Evolutionary conservation across 2,888 invertebrate species (phyloP), one percentile per base, ranked within the genome.

Genomic region (Lasioglossum villosulum): DNA sequence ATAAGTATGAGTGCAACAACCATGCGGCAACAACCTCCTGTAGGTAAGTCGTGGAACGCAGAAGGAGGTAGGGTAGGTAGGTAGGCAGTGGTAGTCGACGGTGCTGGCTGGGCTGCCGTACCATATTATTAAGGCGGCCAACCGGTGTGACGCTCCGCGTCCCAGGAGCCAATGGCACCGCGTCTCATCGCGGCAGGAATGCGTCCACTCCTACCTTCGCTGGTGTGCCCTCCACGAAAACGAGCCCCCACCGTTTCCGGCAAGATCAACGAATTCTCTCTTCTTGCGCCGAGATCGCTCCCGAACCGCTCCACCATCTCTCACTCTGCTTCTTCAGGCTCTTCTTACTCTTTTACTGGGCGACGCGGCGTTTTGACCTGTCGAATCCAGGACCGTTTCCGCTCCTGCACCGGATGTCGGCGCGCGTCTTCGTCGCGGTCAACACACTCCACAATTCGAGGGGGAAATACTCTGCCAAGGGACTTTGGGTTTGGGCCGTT

Each of bases 51-150:
- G 86, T 80, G 89, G 86, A 86, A 88, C 89, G 87, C 77, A 84
- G 85, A 78, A 84, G 86, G 87, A 52, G 82, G 87, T 86, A 52
- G 82, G 87, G 87, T 72, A 86, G 88, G 84, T 80, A 83, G 90
- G 84, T 52, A 52, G 52, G 52, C 90, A 88, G 92, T 91, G 92
- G 93, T 93, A 92, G 91, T 92, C 90, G 84, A 86, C 80, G 86
- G 86, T 74, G 87, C 83, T 83, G 89, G 89, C 84, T 88, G 90
- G 88, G 77, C 86, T 84, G 91, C 91, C 92, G 92, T 92, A 94
- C 93, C 93, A 91, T 94, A 93, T 94, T 92, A 94, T 94, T 94
- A 94, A 94, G 93, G 91, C 92, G 93, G 93, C 94, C 94, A 94
- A 94, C 94, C 94, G 92, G 94, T 94, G 94, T 94, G 94, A 94